A percentile compares a stretch with the other conserved stretches of the same genome.
Conservation (phyloP, 1,140 invertebrate genomes). For the Aphaenogaster ashmeadi region DNA sequence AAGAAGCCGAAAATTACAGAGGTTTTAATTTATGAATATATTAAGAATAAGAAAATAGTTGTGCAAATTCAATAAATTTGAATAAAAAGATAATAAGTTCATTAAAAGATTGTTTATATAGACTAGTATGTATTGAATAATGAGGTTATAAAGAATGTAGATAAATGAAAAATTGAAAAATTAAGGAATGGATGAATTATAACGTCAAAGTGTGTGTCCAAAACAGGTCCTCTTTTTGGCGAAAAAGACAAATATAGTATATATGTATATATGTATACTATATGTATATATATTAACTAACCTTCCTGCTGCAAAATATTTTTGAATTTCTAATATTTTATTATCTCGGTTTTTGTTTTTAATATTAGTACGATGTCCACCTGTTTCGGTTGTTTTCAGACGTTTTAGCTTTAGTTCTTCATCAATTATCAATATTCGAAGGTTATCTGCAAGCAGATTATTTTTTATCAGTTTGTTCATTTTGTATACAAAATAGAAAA, state of each 20-base stretch:
- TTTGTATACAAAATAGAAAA: background rate
- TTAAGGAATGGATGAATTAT: no score
- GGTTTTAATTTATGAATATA: no score
- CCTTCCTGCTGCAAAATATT: constrained; percentile 3
- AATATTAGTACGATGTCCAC: constrained; percentile 4
- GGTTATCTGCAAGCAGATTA: background rate
- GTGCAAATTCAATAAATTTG: no score
- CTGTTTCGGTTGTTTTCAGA: background rate
- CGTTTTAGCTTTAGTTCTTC: constrained; percentile 19
- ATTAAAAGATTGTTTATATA: no score
- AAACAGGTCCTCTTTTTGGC: background rate
- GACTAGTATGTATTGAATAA: no score
- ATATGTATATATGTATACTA: background rate
- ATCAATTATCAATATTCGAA: constrained; percentile 17
- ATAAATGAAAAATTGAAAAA: no score
- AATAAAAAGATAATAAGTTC: no score
- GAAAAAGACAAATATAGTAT: background rate
- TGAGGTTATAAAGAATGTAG: no score
- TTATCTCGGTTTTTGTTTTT: constrained; percentile 14
- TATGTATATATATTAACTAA: constrained; percentile 5
- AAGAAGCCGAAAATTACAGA: no score
- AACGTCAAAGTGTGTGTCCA: no score
- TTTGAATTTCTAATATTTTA: constrained; percentile 16
- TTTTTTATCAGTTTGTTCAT: background rate
- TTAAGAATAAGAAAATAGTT: no score